phyloP scores from a whole-genome alignment of 2,797 vertebrate species.

The Peromyscus aztecus region DNA sequence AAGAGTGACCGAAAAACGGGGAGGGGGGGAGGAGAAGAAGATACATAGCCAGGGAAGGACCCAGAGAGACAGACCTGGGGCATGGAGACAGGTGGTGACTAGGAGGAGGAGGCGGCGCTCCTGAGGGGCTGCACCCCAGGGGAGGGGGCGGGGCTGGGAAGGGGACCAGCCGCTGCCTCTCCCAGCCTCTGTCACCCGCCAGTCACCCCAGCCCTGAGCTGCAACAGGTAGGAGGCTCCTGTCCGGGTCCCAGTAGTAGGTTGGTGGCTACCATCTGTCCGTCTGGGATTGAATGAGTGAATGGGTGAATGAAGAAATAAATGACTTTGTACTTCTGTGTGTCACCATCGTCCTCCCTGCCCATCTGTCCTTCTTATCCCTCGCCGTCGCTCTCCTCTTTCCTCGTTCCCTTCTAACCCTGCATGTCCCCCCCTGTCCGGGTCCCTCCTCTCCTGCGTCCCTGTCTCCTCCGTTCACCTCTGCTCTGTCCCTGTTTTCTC shows the following conservation, averaged over 20 bases:
- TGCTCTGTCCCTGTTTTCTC: not conserved
- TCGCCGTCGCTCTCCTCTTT: not conserved
- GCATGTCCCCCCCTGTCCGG: not conserved
- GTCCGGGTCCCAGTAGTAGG: not conserved
- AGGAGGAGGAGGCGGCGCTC: slow-evolving; percentile 58
- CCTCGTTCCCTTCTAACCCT: not conserved
- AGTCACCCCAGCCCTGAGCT: slow-evolving; percentile 35
- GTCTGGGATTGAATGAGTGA: not conserved
- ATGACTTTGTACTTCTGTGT: not conserved
- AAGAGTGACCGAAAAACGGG: not conserved
- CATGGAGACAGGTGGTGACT: not conserved
- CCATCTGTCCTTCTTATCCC: not conserved
- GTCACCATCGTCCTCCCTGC: not conserved
- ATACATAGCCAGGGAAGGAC: not conserved
- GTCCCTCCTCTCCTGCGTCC: not conserved
- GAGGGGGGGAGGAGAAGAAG: too few relatives aligned
- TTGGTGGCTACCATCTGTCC: not conserved
- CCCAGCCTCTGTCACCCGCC: not conserved
- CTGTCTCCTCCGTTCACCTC: not conserved
- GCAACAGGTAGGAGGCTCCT: slow-evolving; percentile 77
- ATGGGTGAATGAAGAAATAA: slow-evolving; percentile 2
- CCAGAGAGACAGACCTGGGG: not conserved
- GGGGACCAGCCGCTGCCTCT: not conserved
- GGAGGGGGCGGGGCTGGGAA: slow-evolving; percentile 63
- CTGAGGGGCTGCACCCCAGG: slow-evolving; percentile 57